Evolutionary conservation across 2,888 invertebrate genomes (phyloP).

Genomic region (Aphidius colemani): DNA sequence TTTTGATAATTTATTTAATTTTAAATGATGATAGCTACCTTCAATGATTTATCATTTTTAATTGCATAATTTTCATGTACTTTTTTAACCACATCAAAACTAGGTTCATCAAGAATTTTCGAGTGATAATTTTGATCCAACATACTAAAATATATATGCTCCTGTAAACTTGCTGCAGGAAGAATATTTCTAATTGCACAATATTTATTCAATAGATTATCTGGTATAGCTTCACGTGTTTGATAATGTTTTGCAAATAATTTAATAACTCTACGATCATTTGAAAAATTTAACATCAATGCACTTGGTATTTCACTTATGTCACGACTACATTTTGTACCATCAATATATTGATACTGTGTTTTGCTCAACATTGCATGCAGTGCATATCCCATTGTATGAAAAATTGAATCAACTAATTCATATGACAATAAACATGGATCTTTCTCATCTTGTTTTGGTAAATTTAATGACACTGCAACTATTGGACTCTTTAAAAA

Average conservation of each 20-base stretch:
- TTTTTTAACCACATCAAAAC: constrained; percentile 75
- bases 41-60: constrained; percentile 2
- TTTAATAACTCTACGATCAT: constrained; percentile 81
- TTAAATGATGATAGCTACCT: constrained; percentile 12
- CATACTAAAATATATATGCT: constrained; percentile 89
- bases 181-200: constrained; percentile 87
- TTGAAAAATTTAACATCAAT: constrained; percentile 96
- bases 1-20: not conserved
- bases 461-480: constrained; percentile 86
- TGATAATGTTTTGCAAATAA: constrained; percentile 90
- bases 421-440: constrained; percentile 81
- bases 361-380: constrained; percentile 98
- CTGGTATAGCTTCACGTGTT: constrained; percentile 82
- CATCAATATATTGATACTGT: constrained; percentile 94
- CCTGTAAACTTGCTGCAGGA: constrained; percentile 84
- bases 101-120: constrained; percentile 62
- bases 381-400: constrained; percentile 99
- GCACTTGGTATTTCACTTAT: constrained; percentile 99
- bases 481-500: constrained; percentile 78
- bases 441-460: constrained; percentile 70
- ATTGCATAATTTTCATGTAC: constrained; percentile 81
- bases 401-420: constrained; percentile 95
- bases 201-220: constrained; percentile 76
- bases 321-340: constrained; percentile 96
- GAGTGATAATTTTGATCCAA: constrained; percentile 90